Evolutionary conservation across 2,797 vertebrate genomes (phyloP), one percentile per base, ranked within the genome.

Genomic region (Takifugu rubripes): DNA sequence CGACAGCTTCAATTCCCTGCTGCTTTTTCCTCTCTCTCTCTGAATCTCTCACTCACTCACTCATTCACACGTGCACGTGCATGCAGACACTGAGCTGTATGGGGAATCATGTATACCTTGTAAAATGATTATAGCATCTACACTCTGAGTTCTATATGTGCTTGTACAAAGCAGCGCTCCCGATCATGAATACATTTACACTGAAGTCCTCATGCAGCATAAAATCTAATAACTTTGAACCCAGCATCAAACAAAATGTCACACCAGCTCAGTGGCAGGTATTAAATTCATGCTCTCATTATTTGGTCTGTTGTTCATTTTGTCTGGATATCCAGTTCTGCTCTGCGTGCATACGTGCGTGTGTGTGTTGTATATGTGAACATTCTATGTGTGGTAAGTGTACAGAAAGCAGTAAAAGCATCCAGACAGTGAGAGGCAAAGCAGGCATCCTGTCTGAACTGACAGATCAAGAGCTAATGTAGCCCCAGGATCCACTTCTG

Each of bases 391-490:
- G 48, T 29, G 25, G 25, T 49, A 12, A 27, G 48, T 54, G 36
- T 47, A 66, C 54, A 59, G 33, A 53, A 40, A 61, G 51, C 49
- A 61, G 21, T 21, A 21, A 21, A 21, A 72, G 66, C 45, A 21
- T 70, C 64, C 52, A 71, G 72, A 79, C 70, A 77, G 71, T 56
- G 43, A 78, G 64, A 81, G 59, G 68, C 63, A 66, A 72, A 77
- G 56, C 68, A 85, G 70, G 68, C 75, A 51, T 78, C 72, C 71
- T 81, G 71, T 74, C 72, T 79, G 70, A 75, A 60, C 75, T 77
- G 72, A 84, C 75, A 83, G 72, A 85, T 82, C 61, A 79, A 52
- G 74, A 76, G 66, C 78, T 84, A 77, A 78, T 71, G 64, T 64
- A 74, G 70, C 81, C 74, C 62, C 60, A 82, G 70, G 70, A 85